Evolutionary conservation across 1,140 invertebrate genomes (phyloP).

Genomic region (Nephotettix cincticeps): DNA sequence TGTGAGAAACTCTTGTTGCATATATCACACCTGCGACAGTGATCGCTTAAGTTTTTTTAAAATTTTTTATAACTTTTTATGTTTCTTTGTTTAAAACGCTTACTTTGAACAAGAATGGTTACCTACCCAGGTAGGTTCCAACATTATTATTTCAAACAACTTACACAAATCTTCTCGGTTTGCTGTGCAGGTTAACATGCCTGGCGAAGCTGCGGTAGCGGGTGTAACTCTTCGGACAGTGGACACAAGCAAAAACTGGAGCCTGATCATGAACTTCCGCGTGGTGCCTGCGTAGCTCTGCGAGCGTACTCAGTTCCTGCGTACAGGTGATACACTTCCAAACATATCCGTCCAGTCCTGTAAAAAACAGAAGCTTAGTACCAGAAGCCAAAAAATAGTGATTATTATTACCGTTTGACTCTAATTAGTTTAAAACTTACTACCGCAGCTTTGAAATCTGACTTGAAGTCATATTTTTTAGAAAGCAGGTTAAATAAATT

Average conservation of each 20-base stretch:
- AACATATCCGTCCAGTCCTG: conserved; percentile 52
- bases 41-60: conserved; percentile 21
- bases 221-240: conserved; percentile 59
- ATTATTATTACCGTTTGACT: background rate
- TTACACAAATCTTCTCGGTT: conserved; percentile 54
- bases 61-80: too few relatives aligned
- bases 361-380: conserved; percentile 36
- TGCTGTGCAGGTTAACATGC: conserved; percentile 55
- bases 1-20: conserved; percentile 43
- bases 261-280: conserved; percentile 54
- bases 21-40: conserved; percentile 39
- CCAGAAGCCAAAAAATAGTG: too few relatives aligned
- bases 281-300: conserved; percentile 55
- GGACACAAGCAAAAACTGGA: conserved; percentile 56
- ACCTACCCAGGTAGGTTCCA: conserved; percentile 39
- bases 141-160: too few relatives aligned
- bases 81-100: too few relatives aligned
- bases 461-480: background rate
- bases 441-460: background rate
- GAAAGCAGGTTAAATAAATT: background rate
- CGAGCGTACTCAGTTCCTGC: conserved; percentile 51
- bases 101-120: too few relatives aligned
- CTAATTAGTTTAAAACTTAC: background rate
- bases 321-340: conserved; percentile 59
- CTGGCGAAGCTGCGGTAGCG: conserved; percentile 59